phyloP scores from a whole-genome alignment of 2,797 vertebrate species.

The Brachyrhaphis roseni region DNA sequence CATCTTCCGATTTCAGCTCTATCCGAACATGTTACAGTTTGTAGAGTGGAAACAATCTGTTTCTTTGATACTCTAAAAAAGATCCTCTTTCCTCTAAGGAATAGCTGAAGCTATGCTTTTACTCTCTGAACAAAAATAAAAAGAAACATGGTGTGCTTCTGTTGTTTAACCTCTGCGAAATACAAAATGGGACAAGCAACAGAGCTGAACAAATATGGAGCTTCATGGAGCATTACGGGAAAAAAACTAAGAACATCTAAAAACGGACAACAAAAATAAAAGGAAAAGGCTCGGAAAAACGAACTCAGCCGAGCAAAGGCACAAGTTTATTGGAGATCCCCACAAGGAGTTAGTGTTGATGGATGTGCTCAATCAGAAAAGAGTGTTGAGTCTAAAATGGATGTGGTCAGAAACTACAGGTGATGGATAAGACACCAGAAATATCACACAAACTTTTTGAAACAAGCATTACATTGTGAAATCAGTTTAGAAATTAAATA shows the following conservation, averaged over 20 bases:
- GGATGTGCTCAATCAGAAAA: constrained; percentile 45
- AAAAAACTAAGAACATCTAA: constrained; percentile 67
- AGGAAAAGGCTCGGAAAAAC: constrained; percentile 48
- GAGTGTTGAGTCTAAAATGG: constrained; percentile 34
- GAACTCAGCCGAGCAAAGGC: constrained; percentile 42
- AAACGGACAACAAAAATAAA: constrained; percentile 66
- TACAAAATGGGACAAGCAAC: constrained; percentile 74
- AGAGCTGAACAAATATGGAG: constrained; percentile 71
- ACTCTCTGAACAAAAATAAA: constrained; percentile 70
- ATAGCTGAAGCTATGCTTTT: constrained; percentile 61
- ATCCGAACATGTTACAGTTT: constrained; percentile 69
- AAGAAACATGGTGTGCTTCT: constrained; percentile 69
- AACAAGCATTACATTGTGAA: constrained; percentile 13
- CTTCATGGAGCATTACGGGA: constrained; percentile 62
- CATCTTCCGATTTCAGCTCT: constrained; percentile 69
- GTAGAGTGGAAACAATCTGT: constrained; percentile 69
- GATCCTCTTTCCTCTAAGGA: constrained; percentile 61
- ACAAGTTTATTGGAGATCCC: constrained; percentile 54
- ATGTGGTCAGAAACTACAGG: constrained; percentile 20
- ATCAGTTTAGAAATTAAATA: background rate
- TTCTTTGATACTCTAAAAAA: constrained; percentile 76
- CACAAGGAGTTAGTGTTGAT: constrained; percentile 53
- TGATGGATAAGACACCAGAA: constrained; percentile 13
- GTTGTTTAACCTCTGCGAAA: constrained; percentile 76
- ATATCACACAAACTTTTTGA: constrained; percentile 8